Percentiles rank a stretch among this genome's conserved stretches.
These are phyloP conservation scores for Hylia prasina DNA, from an alignment of 2,113 vertebrate species.

Conservation along the genomic window DNA sequence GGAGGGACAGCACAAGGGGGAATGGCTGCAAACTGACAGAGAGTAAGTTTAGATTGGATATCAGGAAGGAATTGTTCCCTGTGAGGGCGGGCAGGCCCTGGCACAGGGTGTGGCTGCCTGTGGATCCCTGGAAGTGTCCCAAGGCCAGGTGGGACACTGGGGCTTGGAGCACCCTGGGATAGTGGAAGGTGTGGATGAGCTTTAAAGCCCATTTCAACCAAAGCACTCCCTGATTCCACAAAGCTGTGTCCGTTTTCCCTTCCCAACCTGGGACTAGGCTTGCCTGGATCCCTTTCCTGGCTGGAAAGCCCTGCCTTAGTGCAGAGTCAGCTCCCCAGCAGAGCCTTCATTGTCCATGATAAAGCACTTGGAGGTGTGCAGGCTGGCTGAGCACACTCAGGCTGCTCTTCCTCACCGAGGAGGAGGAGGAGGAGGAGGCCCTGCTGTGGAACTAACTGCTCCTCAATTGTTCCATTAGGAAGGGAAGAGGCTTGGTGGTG, in stretches of 20 bases:
- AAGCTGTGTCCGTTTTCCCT: fast-evolving
- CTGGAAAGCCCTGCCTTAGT: not conserved
- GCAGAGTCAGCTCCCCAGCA: not conserved
- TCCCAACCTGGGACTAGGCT: fast-evolving
- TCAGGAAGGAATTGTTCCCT: fast-evolving
- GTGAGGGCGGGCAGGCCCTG: fast-evolving
- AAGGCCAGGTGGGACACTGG: fast-evolving
- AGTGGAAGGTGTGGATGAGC: not conserved
- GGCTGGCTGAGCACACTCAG: not conserved
- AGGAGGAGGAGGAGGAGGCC: not conserved
- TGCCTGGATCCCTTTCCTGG: not conserved
- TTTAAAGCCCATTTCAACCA: not conserved
- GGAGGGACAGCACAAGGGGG: not conserved
- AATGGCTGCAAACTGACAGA: not conserved
- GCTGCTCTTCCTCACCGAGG: not conserved
- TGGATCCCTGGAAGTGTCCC: not conserved
- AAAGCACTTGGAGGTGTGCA: not conserved
- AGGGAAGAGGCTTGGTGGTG: not conserved
- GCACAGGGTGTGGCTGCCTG: not conserved
- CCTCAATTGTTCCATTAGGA: not conserved
- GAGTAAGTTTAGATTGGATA: not conserved
- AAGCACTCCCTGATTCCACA: not conserved
- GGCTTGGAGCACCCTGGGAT: fast-evolving
- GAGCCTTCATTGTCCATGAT: not conserved
- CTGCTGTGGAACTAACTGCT: not conserved